Evolutionary conservation across 2,888 invertebrate genomes (phyloP), one percentile per base, ranked within the genome.

Genomic region (Agapostemon virescens): DNA sequence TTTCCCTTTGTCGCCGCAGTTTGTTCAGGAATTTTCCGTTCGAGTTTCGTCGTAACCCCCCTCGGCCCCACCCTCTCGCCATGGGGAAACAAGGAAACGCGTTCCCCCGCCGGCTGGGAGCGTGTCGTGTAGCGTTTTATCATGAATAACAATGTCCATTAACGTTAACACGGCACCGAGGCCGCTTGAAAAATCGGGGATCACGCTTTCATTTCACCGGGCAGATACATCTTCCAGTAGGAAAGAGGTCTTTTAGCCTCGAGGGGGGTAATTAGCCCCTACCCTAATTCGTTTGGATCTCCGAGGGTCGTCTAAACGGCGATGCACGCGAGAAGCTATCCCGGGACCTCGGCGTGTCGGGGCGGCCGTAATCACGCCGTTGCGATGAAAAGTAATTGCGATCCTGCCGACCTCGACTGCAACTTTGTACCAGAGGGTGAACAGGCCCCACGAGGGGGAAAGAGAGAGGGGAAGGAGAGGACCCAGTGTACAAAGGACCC

Each of bases 331-430:
- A 63, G 36, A 36, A 63, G 36, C 36, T 63, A 26, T 49, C 26
- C 26, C 23, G 61, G 42, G 67, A 61, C 36, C 71, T 74, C 69
- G 30, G 64, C 58, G 49, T 61, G 67, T 71, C 73, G 72, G 36
- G 69, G 55, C 66, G 72, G 70, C 76, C 79, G 79, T 78, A 79
- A 85, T 88, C 87, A 82, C 84, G 77, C 67, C 79, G 55, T 79
- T 69, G 76, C 76, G 86, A 85, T 86, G 84, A 86, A 86, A 87
- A 88, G 85, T 79, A 87, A 88, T 88, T 83, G 84, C 83, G 63
- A 33, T 86, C 74, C 77, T 71, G 77, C 73, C 87, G 86, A 89
- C 86, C 86, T 88, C 85, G 86, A 15, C 74, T 45, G 71, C 84
- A 80, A 87, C 84, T 84, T 84, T 84, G 87, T 87, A 82, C 70